Evolutionary conservation across 1,140 invertebrate species (phyloP).

Genomic region (Drosophila obscura): DNA sequence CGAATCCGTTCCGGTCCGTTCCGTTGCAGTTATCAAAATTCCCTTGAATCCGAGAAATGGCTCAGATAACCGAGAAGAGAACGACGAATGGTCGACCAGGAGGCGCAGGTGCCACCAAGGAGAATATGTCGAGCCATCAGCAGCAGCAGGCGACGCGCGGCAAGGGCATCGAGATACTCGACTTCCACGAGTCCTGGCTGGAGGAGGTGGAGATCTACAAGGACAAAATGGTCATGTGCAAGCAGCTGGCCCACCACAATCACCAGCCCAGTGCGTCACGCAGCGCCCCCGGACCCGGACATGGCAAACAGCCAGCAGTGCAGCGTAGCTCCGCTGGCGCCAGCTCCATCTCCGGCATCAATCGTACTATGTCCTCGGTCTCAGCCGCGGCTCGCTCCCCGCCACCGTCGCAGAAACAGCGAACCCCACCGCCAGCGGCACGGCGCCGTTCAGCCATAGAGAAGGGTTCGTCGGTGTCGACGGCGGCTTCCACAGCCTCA

Average conservation of each 20-base stretch:
- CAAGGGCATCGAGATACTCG: conserved; percentile 78
- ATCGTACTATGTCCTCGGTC: too few relatives aligned
- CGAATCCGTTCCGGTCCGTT: background rate
- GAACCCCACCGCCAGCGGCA: conserved; percentile 1
- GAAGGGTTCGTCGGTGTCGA: conserved; percentile 4
- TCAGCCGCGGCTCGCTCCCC: background rate
- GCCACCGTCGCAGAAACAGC: conserved; percentile 2
- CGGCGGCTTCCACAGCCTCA: conserved; percentile 1
- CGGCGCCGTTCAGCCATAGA: conserved; percentile 7
- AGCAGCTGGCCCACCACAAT: conserved; percentile 65
- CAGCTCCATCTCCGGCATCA: background rate
- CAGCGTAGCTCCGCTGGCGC: conserved; percentile 1
- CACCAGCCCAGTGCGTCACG: conserved; percentile 29
- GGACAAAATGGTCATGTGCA: conserved; percentile 68
- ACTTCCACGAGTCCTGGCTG: conserved; percentile 82
- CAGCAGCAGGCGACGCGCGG: conserved; percentile 32
- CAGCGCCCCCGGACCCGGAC: background rate
- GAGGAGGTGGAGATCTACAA: conserved; percentile 81
- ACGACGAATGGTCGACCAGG: conserved; percentile 28
- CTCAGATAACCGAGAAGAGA: conserved; percentile 81
- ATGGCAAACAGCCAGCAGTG: conserved; percentile 3
- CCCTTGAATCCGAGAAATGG: conserved; percentile 65
- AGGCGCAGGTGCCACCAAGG: conserved; percentile 36
- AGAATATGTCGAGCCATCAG: conserved; percentile 20
- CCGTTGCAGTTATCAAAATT: conserved; percentile 67